A percentile compares a stretch with the other conserved stretches of the same genome.
Conservation (phyloP, 2,797 vertebrate genomes). For the Tinamus major region DNA sequence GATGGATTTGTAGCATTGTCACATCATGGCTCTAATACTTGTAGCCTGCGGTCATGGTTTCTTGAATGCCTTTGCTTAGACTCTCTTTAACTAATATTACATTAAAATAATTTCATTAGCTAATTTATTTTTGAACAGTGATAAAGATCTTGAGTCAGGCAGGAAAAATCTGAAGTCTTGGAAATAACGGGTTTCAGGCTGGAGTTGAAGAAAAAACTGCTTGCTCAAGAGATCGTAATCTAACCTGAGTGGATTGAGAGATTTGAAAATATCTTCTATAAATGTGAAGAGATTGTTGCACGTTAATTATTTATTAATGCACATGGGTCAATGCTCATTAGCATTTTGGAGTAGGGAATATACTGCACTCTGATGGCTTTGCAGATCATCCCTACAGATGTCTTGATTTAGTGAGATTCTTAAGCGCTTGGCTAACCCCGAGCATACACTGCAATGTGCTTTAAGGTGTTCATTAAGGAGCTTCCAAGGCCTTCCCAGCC, state of each 20-base stretch:
- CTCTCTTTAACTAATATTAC: neutral
- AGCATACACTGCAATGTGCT: neutral
- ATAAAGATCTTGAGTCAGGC: slow-evolving; percentile 33
- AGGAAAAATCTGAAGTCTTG: slow-evolving; percentile 3
- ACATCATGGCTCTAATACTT: neutral
- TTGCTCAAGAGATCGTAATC: slow-evolving; percentile 44
- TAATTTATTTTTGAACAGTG: slow-evolving; percentile 47
- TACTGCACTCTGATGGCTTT: neutral
- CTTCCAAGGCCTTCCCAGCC: neutral
- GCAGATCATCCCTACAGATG: neutral
- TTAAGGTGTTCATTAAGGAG: neutral
- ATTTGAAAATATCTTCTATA: slow-evolving; percentile 9
- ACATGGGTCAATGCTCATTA: neutral
- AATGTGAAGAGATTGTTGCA: neutral
- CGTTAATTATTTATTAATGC: slow-evolving; percentile 38
- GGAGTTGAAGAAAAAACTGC: slow-evolving; percentile 32
- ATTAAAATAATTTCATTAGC: slow-evolving; percentile 20
- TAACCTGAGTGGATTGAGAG: slow-evolving; percentile 19
- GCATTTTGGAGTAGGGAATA: slow-evolving; percentile 7
- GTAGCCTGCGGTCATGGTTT: neutral
- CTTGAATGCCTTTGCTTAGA: neutral
- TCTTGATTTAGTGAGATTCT: neutral
- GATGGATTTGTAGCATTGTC: neutral
- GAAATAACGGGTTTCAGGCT: slow-evolving; percentile 11
- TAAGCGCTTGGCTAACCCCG: neutral